Conservation (phyloP, 2,797 vertebrate genomes). For the Tapirus indicus region DNA sequence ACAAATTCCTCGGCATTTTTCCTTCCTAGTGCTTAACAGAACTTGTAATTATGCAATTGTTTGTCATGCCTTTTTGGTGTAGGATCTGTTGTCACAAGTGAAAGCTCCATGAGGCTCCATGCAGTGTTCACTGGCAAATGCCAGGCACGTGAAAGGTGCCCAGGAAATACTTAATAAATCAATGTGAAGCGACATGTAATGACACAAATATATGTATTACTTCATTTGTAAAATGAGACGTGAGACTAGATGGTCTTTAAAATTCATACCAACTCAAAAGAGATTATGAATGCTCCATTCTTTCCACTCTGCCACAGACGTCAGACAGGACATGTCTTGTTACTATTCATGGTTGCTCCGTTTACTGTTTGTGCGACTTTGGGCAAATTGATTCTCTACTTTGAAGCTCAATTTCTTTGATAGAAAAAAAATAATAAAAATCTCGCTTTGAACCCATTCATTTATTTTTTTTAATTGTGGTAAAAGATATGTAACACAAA, state of each 20-base stretch:
- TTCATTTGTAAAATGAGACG: constrained; percentile 1
- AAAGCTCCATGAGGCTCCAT: not conserved
- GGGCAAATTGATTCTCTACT: not conserved
- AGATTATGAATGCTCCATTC: not conserved
- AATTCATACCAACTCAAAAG: not conserved
- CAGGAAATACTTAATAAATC: not conserved
- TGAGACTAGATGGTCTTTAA: not conserved
- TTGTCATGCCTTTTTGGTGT: not conserved
- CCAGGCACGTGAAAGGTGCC: not conserved
- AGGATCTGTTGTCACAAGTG: not conserved
- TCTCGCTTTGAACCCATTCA: not conserved
- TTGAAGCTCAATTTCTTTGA: not conserved
- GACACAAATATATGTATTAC: not conserved
- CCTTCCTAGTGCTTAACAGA: not conserved
- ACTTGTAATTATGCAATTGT: not conserved
- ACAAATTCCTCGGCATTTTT: not conserved
- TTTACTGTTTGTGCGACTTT: not conserved
- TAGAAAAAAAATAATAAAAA: not conserved
- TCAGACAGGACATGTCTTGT: not conserved
- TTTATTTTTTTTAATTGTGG: not conserved
- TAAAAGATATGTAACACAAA: not conserved
- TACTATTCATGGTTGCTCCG: not conserved
- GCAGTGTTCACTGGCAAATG: not conserved
- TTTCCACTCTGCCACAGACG: not conserved
- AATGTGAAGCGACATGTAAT: not conserved